Percentiles rank a stretch among this genome's conserved stretches.
Conservation (phyloP, 2,797 vertebrate genomes). For the Chelmon rostratus region DNA sequence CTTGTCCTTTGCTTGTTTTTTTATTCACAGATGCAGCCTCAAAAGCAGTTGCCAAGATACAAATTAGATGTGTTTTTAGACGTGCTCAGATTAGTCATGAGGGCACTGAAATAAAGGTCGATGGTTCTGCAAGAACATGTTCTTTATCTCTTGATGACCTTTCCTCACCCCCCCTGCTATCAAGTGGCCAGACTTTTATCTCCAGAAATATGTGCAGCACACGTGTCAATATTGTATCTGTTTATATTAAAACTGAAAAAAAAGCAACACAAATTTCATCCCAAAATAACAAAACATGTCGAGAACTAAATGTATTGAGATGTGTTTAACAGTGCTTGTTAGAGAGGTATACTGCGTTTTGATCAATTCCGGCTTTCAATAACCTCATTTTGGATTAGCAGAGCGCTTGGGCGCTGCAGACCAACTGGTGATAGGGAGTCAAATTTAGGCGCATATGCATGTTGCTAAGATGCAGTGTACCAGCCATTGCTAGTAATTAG, state of each 20-base stretch:
- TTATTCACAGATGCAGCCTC: constrained; percentile 1
- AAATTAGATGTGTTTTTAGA: constrained; percentile 8
- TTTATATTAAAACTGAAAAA: constrained; percentile 37
- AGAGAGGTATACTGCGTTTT: constrained; percentile 36
- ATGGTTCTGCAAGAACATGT: neutral
- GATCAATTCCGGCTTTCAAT: constrained; percentile 73
- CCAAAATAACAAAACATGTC: constrained; percentile 39
- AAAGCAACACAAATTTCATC: constrained; percentile 16
- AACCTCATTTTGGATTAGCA: constrained; percentile 63
- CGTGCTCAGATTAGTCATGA: neutral
- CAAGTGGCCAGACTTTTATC: constrained; percentile 2
- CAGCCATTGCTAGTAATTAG: constrained; percentile 58
- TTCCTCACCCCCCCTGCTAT: neutral
- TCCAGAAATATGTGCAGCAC: constrained; percentile 31
- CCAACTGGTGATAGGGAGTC: constrained; percentile 43
- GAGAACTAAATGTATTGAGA: constrained; percentile 33
- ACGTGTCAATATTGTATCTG: constrained; percentile 44
- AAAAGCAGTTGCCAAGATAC: constrained; percentile 1
- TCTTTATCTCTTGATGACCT: neutral
- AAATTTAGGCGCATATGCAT: constrained; percentile 18
- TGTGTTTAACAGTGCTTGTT: constrained; percentile 32
- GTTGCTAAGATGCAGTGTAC: constrained; percentile 35
- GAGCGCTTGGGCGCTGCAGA: constrained; percentile 17
- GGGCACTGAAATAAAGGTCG: constrained; percentile 2
- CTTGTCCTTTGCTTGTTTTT: neutral